phyloP scores from a whole-genome alignment of 2,888 invertebrate species.

The Papilio demoleus region DNA sequence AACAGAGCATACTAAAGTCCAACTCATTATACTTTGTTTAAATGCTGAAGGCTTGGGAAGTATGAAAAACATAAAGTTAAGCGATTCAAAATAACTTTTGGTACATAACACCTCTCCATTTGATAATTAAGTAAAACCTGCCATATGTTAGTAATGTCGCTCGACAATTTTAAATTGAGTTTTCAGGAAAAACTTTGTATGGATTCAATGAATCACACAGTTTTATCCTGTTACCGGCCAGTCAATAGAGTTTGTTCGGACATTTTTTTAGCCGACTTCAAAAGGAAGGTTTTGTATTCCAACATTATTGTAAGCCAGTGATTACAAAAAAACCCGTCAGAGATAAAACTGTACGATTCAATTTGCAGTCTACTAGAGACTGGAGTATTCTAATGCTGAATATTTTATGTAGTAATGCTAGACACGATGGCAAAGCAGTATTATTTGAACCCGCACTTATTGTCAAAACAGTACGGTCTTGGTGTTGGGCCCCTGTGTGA shows the following conservation, averaged over 20 bases:
- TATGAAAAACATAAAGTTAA: too few relatives aligned
- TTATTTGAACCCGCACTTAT: neutral
- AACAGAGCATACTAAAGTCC: neutral
- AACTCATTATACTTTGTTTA: neutral
- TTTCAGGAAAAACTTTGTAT: constrained; percentile 24
- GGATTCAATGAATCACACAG: constrained; percentile 32
- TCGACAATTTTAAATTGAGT: constrained; percentile 41
- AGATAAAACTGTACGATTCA: constrained; percentile 12
- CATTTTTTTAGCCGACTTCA: too few relatives aligned
- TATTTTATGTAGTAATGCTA: constrained; percentile 17
- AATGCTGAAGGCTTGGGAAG: too few relatives aligned
- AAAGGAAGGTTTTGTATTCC: too few relatives aligned
- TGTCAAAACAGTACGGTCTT: neutral
- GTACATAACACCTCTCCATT: too few relatives aligned
- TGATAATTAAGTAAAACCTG: too few relatives aligned
- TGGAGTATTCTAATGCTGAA: constrained; percentile 18
- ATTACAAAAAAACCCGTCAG: constrained; percentile 1
- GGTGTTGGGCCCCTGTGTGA: neutral
- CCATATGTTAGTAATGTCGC: neutral
- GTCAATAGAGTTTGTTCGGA: constrained; percentile 34
- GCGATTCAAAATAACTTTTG: too few relatives aligned
- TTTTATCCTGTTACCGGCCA: constrained; percentile 30
- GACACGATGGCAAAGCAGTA: neutral
- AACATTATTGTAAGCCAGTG: neutral
- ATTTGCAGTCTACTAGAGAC: constrained; percentile 7